phyloP scores from a whole-genome alignment of 1,140 invertebrate genomes.

The Drosophila repleta region DNA sequence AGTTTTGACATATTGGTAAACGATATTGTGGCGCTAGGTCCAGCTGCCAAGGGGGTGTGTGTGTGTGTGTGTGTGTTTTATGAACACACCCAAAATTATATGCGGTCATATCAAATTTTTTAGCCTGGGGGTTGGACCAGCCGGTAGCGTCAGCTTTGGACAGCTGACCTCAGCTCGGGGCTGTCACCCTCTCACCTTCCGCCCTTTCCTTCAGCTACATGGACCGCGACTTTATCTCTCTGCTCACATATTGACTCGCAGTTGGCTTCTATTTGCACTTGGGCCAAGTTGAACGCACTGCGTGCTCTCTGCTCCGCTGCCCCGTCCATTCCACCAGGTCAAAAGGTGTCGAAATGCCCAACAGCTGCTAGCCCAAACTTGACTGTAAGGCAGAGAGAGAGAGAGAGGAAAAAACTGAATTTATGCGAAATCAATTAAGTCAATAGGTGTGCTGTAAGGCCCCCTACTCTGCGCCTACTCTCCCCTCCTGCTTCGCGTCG shows the following conservation, averaged over 20 bases:
- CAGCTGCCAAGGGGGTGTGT: constrained; percentile 26
- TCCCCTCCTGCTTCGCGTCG: background rate
- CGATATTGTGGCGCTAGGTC: constrained; percentile 47
- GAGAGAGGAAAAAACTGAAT: constrained; percentile 34
- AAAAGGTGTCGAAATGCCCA: constrained; percentile 59
- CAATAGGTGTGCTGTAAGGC: constrained; percentile 55
- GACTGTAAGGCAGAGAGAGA: constrained; percentile 8
- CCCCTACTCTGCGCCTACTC: background rate
- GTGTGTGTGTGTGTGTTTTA: constrained; percentile 29
- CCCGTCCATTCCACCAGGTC: constrained; percentile 39
- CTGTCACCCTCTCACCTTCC: background rate
- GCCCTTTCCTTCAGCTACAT: background rate
- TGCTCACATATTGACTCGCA: constrained; percentile 29
- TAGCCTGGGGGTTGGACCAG: constrained; percentile 28
- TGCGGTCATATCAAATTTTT: constrained; percentile 63
- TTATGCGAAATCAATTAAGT: constrained; percentile 73
- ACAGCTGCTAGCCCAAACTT: constrained; percentile 33
- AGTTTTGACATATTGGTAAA: constrained; percentile 57
- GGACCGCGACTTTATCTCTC: constrained; percentile 24
- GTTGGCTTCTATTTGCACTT: constrained; percentile 47
- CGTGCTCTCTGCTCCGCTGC: constrained; percentile 10
- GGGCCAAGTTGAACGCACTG: constrained; percentile 63
- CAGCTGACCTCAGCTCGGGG: constrained; percentile 52
- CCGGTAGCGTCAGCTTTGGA: constrained; percentile 41
- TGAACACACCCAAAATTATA: constrained; percentile 67